Base-by-base conservation (phyloP, 1,140 invertebrate genomes). In the Littorina saxatilis region DNA sequence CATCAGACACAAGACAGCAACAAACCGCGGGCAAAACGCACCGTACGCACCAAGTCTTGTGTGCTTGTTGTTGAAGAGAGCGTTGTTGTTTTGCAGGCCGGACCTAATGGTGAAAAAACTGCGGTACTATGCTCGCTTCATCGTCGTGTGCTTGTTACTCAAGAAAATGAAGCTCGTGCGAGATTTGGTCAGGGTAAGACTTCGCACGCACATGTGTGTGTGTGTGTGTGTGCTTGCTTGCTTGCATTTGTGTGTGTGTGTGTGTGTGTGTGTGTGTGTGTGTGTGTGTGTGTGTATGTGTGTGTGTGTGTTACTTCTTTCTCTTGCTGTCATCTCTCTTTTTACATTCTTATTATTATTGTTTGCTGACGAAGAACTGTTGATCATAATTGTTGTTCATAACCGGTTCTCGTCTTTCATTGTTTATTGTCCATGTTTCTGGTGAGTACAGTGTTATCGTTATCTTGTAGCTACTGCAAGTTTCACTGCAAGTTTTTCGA, bases 31-130 rank as follows among this genome's bases (percentile, higher is more conserved):
- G n/a, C n/a, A n/a, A n/a, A n/a, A n/a, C n/a, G n/a, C n/a, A n/a
- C n/a, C n/a, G n/a, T n/a, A n/a, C n/a, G n/a, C n/a, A n/a, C n/a
- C n/a, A n/a, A n/a, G n/a, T n/a, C n/a, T n/a, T n/a, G n/a, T n/a
- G n/a, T n/a, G n/a, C n/a, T n/a, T n/a, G n/a, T n/a, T n/a, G n/a
- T n/a, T n/a, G n/a, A n/a, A n/a, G n/a, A n/a, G 61, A 23, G n/a
- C 11, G n/a, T 11, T 27, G n/a, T 66, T 66, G 15, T 11, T 13
- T 82, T 83, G 43, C 86, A 95, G 95, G 89, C 97, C 97, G 83
- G 98, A 99, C 91, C 92, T 99, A 82, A 98, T 99, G 97, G 97
- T 99, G 66, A 99, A 99, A 92, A 99, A 99, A 92, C 93, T 99
- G 32, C 94, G 98, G 73, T 99, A 98, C 91, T 99, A 99, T 92